Conservation (phyloP, 1,140 invertebrate species). For the Stegodyphus dumicola region DNA sequence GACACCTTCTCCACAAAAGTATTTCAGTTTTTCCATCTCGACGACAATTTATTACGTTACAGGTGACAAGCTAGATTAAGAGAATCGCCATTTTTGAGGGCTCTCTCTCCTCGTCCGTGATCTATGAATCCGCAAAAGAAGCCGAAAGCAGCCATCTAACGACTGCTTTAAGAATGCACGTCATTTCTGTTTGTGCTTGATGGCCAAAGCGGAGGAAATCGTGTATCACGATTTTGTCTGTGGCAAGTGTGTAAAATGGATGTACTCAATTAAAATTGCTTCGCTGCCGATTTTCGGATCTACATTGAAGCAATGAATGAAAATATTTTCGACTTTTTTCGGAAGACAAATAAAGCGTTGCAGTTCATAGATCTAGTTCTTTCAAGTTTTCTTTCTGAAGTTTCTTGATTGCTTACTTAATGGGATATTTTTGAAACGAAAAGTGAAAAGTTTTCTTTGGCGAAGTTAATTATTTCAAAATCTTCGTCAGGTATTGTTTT, state of each 20-base stretch:
- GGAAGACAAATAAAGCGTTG: no score
- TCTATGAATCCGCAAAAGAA: conserved; percentile 28
- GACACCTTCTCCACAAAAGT: conserved; percentile 50
- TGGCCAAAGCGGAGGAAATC: no score
- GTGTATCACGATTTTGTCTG: conserved; percentile 5
- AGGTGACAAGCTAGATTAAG: conserved; percentile 56
- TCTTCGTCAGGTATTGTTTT: neutral
- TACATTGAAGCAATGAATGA: neutral
- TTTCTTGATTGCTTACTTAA: neutral
- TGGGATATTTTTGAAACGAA: neutral
- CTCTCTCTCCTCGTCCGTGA: conserved; percentile 18
- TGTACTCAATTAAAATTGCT: conserved; percentile 26
- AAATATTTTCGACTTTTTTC: neutral
- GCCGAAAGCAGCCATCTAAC: neutral
- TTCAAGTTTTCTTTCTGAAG: neutral
- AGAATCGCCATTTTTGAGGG: conserved; percentile 47
- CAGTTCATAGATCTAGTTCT: no score
- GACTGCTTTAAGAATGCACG: neutral
- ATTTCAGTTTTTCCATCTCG: conserved; percentile 30
- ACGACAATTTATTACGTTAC: conserved; percentile 48
- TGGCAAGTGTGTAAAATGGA: conserved; percentile 19
- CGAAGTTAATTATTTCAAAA: neutral
- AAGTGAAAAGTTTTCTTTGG: neutral
- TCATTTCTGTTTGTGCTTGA: neutral
- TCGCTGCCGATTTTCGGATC: conserved; percentile 1